Conservation (phyloP, 2,113 vertebrate species). For the Neolamprologus tretocephalus region DNA sequence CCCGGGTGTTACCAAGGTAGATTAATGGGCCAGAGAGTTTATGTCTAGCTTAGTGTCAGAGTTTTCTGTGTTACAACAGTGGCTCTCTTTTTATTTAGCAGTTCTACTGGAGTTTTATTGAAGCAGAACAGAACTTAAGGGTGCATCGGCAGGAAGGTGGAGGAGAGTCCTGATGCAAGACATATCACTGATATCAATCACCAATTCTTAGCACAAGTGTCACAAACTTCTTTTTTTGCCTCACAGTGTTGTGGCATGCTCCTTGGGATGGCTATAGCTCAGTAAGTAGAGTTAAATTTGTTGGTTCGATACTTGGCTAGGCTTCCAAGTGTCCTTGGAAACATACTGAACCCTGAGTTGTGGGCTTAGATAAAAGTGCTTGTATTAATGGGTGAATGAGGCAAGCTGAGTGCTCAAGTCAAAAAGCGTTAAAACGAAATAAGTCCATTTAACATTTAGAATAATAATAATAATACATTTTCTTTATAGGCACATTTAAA, state of each 20-base stretch:
- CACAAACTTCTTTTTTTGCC: neutral
- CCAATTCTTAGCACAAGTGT: neutral
- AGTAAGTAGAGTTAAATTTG: neutral
- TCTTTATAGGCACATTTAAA: neutral
- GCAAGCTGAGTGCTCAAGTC: neutral
- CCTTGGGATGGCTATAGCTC: neutral
- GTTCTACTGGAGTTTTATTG: neutral
- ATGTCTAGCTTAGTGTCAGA: neutral
- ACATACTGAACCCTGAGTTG: neutral
- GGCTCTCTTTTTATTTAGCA: neutral
- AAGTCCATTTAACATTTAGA: neutral
- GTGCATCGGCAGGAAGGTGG: neutral
- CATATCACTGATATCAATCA: neutral
- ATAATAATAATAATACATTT: neutral
- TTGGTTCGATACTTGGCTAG: neutral
- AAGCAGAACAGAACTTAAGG: neutral
- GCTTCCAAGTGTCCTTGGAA: neutral
- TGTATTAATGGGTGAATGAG: neutral
- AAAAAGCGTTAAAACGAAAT: neutral
- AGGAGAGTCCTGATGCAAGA: neutral
- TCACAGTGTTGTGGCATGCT: neutral
- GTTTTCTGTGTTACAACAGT: neutral
- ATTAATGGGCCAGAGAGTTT: neutral
- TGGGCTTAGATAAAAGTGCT: neutral
- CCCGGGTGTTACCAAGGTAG: neutral